These are phyloP conservation scores for Agrotis puta DNA, from an alignment of 2,888 invertebrate genomes.

Conservation along the genomic window DNA sequence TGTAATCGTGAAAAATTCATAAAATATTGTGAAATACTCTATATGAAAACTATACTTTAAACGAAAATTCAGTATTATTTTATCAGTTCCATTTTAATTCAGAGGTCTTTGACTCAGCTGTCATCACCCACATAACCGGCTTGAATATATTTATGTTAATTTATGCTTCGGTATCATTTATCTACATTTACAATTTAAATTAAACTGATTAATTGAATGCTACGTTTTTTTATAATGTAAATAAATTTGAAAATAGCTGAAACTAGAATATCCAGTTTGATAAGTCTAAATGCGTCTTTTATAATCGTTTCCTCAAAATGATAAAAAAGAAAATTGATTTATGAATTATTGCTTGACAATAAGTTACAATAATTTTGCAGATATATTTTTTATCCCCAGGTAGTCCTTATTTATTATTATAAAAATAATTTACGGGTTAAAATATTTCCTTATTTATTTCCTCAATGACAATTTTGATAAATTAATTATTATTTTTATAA, in stretches of 20 bases:
- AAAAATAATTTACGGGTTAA: too few relatives aligned
- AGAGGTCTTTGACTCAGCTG: constrained; percentile 39
- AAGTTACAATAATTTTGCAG: too few relatives aligned
- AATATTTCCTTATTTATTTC: too few relatives aligned
- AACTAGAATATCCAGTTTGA: neutral
- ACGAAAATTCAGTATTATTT: neutral
- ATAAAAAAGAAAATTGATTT: too few relatives aligned
- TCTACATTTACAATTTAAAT: constrained; percentile 24
- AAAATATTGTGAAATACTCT: neutral
- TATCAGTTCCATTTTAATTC: neutral
- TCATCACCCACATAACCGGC: constrained; percentile 19
- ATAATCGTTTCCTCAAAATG: too few relatives aligned
- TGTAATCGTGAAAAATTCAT: too few relatives aligned
- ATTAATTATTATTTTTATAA: too few relatives aligned
- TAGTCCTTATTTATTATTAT: too few relatives aligned
- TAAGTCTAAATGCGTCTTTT: neutral
- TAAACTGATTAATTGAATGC: neutral
- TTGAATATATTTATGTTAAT: constrained; percentile 33
- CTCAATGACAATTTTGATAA: too few relatives aligned
- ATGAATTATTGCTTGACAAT: too few relatives aligned
- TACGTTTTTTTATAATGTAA: neutral
- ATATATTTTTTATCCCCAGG: too few relatives aligned
- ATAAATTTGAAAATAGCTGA: neutral
- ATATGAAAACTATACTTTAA: neutral
- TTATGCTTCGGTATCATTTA: constrained; percentile 12